A percentile compares a stretch with the other conserved stretches of the same genome.
Conservation (phyloP, 2,113 vertebrate species). For the Heterochromis multidens region DNA sequence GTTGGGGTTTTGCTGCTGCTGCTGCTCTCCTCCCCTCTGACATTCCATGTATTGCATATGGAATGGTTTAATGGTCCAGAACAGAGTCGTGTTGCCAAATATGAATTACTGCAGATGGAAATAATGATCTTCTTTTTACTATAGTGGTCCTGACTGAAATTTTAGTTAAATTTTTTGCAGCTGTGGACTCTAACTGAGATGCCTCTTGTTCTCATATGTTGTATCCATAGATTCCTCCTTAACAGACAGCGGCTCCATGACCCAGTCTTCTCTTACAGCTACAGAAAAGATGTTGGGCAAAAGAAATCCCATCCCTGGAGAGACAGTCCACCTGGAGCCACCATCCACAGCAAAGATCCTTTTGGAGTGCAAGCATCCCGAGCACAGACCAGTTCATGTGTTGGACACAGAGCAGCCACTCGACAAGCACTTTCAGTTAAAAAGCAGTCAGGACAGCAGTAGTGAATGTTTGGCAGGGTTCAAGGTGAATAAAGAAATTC, state of each 20-base stretch:
- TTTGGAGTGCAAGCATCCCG: slow-evolving; percentile 89
- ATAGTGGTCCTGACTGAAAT: too few species aligned
- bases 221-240: slow-evolving; percentile 86
- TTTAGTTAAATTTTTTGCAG: neutral
- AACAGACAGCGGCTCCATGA: slow-evolving; percentile 90
- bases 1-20: too few species aligned
- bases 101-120: too few species aligned
- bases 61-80: too few species aligned
- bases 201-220: slow-evolving; percentile 17
- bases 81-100: too few species aligned
- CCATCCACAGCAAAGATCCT: slow-evolving; percentile 88
- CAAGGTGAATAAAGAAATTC: slow-evolving; percentile 86
- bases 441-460: slow-evolving; percentile 77
- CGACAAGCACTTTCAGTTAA: slow-evolving; percentile 85
- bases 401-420: slow-evolving; percentile 84
- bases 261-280: slow-evolving; percentile 87
- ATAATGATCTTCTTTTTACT: too few species aligned
- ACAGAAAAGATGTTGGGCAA: slow-evolving; percentile 89
- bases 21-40: too few species aligned
- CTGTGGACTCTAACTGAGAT: neutral
- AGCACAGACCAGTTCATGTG: slow-evolving; percentile 84
- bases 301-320: slow-evolving; percentile 86
- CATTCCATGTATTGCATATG: too few species aligned
- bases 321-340: slow-evolving; percentile 85
- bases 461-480: slow-evolving; percentile 83